Evolutionary conservation across 2,888 invertebrate species (phyloP).

Genomic region (Anoncus sp.): DNA sequence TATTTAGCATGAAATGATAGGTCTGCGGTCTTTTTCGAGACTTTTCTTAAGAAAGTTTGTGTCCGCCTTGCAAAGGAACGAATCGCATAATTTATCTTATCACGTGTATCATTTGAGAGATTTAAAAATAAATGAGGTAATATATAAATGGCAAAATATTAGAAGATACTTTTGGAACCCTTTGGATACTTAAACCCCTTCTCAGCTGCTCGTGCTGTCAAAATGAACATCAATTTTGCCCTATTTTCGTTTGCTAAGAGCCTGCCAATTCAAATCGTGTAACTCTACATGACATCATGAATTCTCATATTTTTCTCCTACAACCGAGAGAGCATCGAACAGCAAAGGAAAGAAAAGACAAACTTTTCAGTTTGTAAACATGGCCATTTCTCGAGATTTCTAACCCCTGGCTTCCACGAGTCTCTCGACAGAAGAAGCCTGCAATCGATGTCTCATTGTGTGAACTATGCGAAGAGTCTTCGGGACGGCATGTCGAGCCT

Average conservation of each 20-base stretch:
- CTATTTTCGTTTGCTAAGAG: constrained; percentile 12
- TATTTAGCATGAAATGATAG: too few relatives aligned
- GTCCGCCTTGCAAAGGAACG: too few relatives aligned
- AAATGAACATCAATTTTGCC: constrained; percentile 31
- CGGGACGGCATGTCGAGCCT: constrained; percentile 18
- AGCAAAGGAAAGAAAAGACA: constrained; percentile 6
- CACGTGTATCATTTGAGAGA: too few relatives aligned
- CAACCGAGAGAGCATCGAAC: not conserved
- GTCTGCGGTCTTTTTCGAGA: too few relatives aligned
- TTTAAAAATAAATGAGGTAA: too few relatives aligned
- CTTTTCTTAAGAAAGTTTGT: too few relatives aligned
- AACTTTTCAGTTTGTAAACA: constrained; percentile 49
- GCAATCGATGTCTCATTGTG: constrained; percentile 53
- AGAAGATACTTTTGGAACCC: too few relatives aligned
- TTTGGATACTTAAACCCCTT: not conserved
- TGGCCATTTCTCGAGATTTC: constrained; percentile 33
- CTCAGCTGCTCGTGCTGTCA: constrained; percentile 19
- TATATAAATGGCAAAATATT: not conserved
- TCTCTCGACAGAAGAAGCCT: constrained; percentile 2
- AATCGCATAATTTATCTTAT: too few relatives aligned
- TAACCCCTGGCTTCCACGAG: not conserved
- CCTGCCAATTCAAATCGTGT: constrained; percentile 24
- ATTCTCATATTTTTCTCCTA: constrained; percentile 27
- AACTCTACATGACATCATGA: not conserved
- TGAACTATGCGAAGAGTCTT: not conserved